Evolutionary conservation across 2,888 invertebrate genomes (phyloP), one percentile per base, ranked within the genome.

Genomic region (Trichopoda pennipes): DNA sequence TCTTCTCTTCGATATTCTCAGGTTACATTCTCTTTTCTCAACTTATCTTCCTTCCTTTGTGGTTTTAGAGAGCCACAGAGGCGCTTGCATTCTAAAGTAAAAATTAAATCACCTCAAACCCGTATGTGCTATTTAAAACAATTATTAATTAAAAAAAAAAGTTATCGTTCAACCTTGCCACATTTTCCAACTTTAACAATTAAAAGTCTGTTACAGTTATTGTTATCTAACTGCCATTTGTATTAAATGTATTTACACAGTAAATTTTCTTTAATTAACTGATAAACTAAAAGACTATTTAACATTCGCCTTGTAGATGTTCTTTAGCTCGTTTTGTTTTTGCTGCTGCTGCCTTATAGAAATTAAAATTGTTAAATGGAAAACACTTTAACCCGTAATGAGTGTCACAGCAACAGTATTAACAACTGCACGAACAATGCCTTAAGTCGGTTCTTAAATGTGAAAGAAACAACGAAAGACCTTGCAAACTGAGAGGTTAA

Each of bases 201-300:
- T 21, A 19, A 32, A 21, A 23, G 19, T n/a, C 16, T 17, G n/a
- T 23, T 32, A 32, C 1, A 17, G 9, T 38, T 53, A 7, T 9
- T 53, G 21, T 58, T 58, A 56, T 60, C n/a, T 60, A 49, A 72
- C 42, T 32, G 16, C 23, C 72, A 61, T 51, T 72, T 28, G 28
- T 53, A 61, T 9, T 32, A 28, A n/a, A 16, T 2, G 19, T 51
- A 60, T 38, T 60, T 70, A 21, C 70, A 8, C 49, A 61, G 49
- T 61, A 55, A 74, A 74, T 64, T 55, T 32, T 55, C 23, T 47
- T 61, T 56, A 74, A 74, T 74, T 74, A 64, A 56, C 55, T 74
- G 74, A 56, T 64, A 74, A 74, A 56, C 56, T 74, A 10, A 35
- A 47, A 64, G 55, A 56, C 64, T 35, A 38, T 64, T 74, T 74